These are phyloP conservation scores for Daboia siamensis DNA, from an alignment of 2,113 vertebrate species.

Conservation along the genomic window DNA sequence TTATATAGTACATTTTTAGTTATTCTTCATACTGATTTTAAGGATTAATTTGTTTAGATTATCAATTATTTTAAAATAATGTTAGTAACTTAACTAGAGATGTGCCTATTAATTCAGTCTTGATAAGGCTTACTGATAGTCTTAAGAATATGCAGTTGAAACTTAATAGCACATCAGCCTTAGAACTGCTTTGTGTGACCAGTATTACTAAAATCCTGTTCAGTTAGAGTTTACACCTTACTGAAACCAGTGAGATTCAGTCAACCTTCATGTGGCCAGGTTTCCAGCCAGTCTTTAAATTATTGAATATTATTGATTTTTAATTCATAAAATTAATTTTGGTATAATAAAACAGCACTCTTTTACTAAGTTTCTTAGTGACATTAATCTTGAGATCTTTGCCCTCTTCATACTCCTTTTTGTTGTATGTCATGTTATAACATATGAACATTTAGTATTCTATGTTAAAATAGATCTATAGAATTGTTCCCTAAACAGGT, in stretches of 20 bases:
- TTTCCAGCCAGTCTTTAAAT: slow-evolving; percentile 38
- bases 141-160: slow-evolving; percentile 42
- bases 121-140: slow-evolving; percentile 42
- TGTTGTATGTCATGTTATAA: slow-evolving; percentile 52
- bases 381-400: slow-evolving; percentile 54
- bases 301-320: slow-evolving; percentile 53
- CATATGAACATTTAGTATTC: slow-evolving; percentile 10
- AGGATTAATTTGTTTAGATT: slow-evolving; percentile 5
- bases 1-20: slow-evolving; percentile 36
- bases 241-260: not conserved
- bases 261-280: not conserved
- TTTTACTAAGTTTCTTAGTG: slow-evolving; percentile 52
- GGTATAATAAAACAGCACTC: slow-evolving; percentile 60
- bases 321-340: slow-evolving; percentile 59
- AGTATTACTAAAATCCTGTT: not conserved
- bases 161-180: slow-evolving; percentile 40
- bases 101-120: slow-evolving; percentile 56
- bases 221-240: not conserved
- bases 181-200: slow-evolving; percentile 31
- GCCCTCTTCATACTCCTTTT: slow-evolving; percentile 60
- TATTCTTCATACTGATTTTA: slow-evolving; percentile 14
- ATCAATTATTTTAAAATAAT: slow-evolving; percentile 50
- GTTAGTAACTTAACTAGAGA: not conserved
- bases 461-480: slow-evolving; percentile 55
- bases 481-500: slow-evolving; percentile 57